Conservation (phyloP, 2,113 vertebrate species). For the Chaenocephalus aceratus region DNA sequence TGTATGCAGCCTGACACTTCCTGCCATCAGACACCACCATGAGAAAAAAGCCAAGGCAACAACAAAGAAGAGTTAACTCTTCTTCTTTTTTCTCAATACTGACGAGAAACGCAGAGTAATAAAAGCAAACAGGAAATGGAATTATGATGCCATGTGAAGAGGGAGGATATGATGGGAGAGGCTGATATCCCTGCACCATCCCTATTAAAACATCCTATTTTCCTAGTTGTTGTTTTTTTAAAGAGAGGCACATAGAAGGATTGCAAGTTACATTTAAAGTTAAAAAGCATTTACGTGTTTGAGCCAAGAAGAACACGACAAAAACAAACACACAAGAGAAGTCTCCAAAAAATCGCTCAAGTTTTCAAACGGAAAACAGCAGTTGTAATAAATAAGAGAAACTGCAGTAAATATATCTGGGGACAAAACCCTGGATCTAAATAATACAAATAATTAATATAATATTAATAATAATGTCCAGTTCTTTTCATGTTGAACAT, state of each 20-base stretch:
- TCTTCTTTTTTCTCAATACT: background rate
- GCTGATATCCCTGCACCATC: conserved; percentile 30
- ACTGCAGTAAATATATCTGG: conserved; percentile 74
- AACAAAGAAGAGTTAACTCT: background rate
- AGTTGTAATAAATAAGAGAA: conserved; percentile 82
- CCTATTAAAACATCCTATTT: background rate
- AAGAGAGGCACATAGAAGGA: conserved; percentile 69
- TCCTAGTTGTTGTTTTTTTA: conserved; percentile 14
- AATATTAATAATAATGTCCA: conserved; percentile 77
- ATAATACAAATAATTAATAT: conserved; percentile 72
- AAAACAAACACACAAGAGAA: conserved; percentile 22
- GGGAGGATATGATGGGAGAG: conserved; percentile 8
- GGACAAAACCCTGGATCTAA: conserved; percentile 24
- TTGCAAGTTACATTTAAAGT: conserved; percentile 51
- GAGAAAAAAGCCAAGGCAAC: conserved; percentile 11
- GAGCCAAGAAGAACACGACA: conserved; percentile 43
- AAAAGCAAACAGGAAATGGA: conserved; percentile 22
- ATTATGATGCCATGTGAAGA: background rate
- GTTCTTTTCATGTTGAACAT: conserved; percentile 83
- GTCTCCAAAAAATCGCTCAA: conserved; percentile 66
- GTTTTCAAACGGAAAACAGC: conserved; percentile 79
- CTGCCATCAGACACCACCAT: background rate
- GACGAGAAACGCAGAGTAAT: background rate
- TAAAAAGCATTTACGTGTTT: conserved; percentile 56
- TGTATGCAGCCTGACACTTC: background rate